Base-by-base conservation (phyloP, 2,888 invertebrate genomes). In the Drosophila lutescens region DNA sequence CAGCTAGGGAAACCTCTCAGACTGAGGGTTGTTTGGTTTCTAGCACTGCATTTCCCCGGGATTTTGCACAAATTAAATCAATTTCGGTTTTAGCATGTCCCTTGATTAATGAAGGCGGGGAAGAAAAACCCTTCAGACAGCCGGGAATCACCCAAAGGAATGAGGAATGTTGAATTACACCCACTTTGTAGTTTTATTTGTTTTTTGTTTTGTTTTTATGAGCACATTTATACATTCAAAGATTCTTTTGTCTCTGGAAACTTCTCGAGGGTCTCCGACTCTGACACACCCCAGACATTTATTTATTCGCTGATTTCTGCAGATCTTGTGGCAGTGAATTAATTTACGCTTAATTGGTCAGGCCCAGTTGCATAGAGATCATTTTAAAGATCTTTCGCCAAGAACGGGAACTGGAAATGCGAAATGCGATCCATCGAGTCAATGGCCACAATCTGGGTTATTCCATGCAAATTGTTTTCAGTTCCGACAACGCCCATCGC, bases 401-500 rank as follows among this genome's bases (percentile, higher is more conserved):
- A 60, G 60, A 47, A 46, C 26, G 43, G 5, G 32, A 69, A 69
- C 69, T 60, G 70, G 71, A 70, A 62, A 62, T 61, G 47, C 46
- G 62, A 62, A 53, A 59, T 67, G 58, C 63, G 51, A 65, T 66
- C 46, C 51, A 53, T 34, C 32, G 53, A 71, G 59, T 73, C 74
- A 63, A 54, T 38, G 71, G 56, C 73, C 73, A 63, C 72, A 54
- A 74, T 74, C 74, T 74, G 61, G 74, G 74, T 67, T 74, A 74
- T 54, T 73, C 56, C 53, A 74, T 74, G 74, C 74, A 67, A 66
- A 74, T 73, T 53, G 49, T 59, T 66, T 51, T 55, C 38, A 54
- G 57, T 57, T 54, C 51, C 47, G 69, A 26, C 69, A 54, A 69
- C 70, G 69, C 69, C 70, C 54, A 20, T 40, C 17, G 47, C 26